Evolutionary conservation across 2,888 invertebrate genomes (phyloP).

Genomic region (Phyllotreta cruciferae): DNA sequence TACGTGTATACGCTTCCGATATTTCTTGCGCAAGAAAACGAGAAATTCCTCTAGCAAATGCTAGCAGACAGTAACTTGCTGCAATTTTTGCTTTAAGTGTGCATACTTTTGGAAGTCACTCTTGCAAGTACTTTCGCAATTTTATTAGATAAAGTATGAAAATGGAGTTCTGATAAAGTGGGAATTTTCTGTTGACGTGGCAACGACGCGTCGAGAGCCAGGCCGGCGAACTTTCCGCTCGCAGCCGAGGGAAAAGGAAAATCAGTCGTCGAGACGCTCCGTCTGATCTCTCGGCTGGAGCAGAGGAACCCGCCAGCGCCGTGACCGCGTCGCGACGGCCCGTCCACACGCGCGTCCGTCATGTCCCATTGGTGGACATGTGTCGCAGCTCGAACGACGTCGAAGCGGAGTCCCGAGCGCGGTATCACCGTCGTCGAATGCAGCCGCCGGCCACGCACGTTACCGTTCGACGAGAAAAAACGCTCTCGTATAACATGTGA

Average conservation of each 20-base stretch:
- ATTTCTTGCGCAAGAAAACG: no score
- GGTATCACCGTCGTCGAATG: constrained; percentile 9
- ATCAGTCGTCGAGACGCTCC: constrained; percentile 42
- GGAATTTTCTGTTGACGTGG: not conserved
- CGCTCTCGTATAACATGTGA: constrained; percentile 7
- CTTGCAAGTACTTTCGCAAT: no score
- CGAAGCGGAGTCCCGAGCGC: constrained; percentile 1
- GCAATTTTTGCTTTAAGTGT: no score
- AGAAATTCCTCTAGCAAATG: no score
- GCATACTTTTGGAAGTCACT: no score
- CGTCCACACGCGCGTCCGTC: constrained; percentile 48
- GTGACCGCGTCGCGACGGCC: constrained; percentile 35
- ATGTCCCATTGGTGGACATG: constrained; percentile 40
- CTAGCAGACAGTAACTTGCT: no score
- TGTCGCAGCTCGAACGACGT: constrained; percentile 21
- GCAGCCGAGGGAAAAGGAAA: constrained; percentile 29
- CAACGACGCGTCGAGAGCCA: constrained; percentile 48
- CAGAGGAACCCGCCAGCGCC: constrained; percentile 35
- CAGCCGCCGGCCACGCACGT: constrained; percentile 5
- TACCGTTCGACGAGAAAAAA: constrained; percentile 5
- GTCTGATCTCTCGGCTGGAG: constrained; percentile 28
- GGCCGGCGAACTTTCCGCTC: constrained; percentile 44
- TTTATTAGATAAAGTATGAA: no score
- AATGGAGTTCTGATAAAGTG: no score
- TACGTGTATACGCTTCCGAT: no score